Conservation (phyloP, 2,888 invertebrate species). For the Lepidochitona cinerea region DNA sequence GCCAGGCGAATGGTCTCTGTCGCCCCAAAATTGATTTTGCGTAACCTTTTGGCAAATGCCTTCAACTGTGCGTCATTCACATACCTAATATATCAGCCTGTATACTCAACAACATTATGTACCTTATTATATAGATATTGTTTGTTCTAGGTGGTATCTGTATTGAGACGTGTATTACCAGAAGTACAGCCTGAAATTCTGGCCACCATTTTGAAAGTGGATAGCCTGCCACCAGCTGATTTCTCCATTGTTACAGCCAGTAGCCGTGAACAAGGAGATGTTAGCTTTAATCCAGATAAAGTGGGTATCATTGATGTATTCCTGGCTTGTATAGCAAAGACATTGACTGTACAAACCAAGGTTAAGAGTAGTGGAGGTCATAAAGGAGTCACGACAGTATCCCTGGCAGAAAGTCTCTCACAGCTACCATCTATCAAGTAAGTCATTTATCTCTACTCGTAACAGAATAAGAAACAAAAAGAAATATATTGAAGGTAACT, state of each 20-base stretch:
- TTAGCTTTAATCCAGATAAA: conserved; percentile 68
- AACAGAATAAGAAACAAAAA: too few species aligned
- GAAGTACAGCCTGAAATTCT: conserved; percentile 90
- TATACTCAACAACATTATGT: too few species aligned
- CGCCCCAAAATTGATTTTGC: too few species aligned
- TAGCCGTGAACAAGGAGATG: conserved; percentile 45
- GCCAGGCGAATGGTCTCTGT: too few species aligned
- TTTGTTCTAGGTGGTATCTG: conserved; percentile 80
- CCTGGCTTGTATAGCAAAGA: conserved; percentile 90
- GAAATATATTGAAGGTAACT: too few species aligned
- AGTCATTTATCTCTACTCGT: too few species aligned
- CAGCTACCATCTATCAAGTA: conserved; percentile 20
- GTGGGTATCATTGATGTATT: conserved; percentile 90
- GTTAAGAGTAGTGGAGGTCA: conserved; percentile 76
- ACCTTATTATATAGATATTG: not conserved
- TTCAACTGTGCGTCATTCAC: too few species aligned
- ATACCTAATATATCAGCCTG: too few species aligned
- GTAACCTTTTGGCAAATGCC: too few species aligned
- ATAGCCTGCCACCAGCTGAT: conserved; percentile 81
- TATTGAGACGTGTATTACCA: conserved; percentile 88
- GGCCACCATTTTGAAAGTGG: conserved; percentile 82
- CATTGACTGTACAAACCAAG: conserved; percentile 91
- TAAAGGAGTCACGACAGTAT: conserved; percentile 73
- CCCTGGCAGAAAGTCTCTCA: conserved; percentile 72
- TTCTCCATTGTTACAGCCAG: conserved; percentile 80